These are phyloP conservation scores for Seriola quinqueradiata DNA, from an alignment of 2,113 vertebrate genomes.

Conservation along the genomic window DNA sequence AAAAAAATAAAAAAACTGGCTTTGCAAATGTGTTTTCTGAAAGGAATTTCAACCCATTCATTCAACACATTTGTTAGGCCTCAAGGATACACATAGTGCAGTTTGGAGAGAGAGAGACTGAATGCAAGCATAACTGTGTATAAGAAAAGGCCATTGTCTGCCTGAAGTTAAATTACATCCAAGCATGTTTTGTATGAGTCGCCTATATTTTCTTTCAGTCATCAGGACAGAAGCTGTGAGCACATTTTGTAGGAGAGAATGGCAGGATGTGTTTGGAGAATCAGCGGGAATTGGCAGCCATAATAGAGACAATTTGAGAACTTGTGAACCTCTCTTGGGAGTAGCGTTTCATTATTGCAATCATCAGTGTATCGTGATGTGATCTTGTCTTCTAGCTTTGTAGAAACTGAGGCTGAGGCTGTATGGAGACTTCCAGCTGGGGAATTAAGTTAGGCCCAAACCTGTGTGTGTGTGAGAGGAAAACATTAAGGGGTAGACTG, in stretches of 20 bases:
- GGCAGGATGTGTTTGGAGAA: conserved; percentile 44
- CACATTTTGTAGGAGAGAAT: conserved; percentile 25
- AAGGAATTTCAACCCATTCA: background rate
- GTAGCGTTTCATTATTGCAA: conserved; percentile 63
- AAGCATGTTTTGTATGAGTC: conserved; percentile 9
- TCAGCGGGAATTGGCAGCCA: conserved; percentile 53
- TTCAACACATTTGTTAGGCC: background rate
- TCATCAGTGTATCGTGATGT: conserved; percentile 59
- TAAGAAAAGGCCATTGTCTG: conserved; percentile 1
- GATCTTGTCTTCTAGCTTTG: conserved; percentile 50
- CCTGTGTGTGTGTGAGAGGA: conserved; percentile 36
- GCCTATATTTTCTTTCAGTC: conserved; percentile 15
- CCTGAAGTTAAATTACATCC: conserved; percentile 11
- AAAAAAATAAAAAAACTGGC: conserved; percentile 1
- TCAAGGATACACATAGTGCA: background rate
- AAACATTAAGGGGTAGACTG: conserved; percentile 28
- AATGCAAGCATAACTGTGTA: conserved; percentile 13
- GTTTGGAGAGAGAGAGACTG: background rate
- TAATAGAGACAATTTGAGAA: conserved; percentile 62
- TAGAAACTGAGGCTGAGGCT: conserved; percentile 30
- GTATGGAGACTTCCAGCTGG: conserved; percentile 33
- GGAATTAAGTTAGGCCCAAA: conserved; percentile 56
- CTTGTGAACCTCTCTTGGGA: conserved; percentile 49
- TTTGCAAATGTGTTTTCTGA: background rate
- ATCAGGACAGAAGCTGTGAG: conserved; percentile 26